Conservation (phyloP, 1,140 invertebrate species). For the Eurosta solidaginis region DNA sequence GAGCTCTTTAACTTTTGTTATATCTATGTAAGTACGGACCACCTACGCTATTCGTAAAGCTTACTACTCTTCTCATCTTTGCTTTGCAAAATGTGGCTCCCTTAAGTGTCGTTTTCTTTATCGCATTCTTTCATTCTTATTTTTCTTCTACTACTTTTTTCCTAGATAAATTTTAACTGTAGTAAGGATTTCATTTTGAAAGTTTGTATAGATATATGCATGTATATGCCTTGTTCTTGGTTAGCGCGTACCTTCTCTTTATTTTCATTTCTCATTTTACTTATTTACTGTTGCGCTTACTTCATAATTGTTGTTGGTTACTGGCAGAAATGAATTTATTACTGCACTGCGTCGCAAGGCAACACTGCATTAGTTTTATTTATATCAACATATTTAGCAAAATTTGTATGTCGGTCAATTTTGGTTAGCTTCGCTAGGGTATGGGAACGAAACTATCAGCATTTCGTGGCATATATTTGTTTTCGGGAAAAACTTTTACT, state of each 20-base stretch:
- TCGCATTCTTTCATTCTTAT: background rate
- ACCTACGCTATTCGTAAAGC: background rate
- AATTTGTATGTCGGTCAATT: background rate
- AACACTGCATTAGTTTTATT: background rate
- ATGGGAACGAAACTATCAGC: background rate
- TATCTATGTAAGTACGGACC: too few species aligned
- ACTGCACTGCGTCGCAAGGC: background rate
- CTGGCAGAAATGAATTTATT: slow-evolving; percentile 12
- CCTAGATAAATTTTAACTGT: background rate
- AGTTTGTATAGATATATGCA: background rate
- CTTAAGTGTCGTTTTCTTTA: background rate
- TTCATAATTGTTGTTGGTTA: slow-evolving; percentile 19
- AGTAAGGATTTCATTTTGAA: background rate
- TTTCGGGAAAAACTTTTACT: too few species aligned
- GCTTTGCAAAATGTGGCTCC: background rate
- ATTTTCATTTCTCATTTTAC: slow-evolving; percentile 4
- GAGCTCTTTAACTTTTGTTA: background rate
- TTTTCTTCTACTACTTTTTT: background rate
- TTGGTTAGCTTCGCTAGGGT: background rate
- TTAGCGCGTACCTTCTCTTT: too few species aligned
- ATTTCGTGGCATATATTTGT: background rate
- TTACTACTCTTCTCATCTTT: background rate
- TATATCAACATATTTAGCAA: background rate
- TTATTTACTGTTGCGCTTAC: slow-evolving; percentile 16
- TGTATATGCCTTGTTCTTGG: background rate